Base-by-base conservation (phyloP, 2,113 vertebrate species). In the Actenoides lindsayi region DNA sequence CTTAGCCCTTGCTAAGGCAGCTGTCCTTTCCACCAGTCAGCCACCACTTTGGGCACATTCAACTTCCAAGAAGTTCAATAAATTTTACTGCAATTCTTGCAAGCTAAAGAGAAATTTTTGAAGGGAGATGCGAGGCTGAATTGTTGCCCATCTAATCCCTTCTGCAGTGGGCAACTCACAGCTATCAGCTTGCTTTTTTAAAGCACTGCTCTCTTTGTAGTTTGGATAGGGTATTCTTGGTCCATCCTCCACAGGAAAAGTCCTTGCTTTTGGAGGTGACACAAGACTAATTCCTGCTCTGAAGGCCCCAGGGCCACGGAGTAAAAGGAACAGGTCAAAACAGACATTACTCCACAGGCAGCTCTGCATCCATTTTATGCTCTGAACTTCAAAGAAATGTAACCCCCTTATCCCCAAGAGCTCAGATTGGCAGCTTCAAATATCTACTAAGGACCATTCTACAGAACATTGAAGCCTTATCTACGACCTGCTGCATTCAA, bases 341-440 rank as follows among this genome's bases (percentile, higher is more conserved):
- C 48, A 23, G 14, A 17, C 39, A 2, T 64, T 41, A 23, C 31
- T 64, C 63, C 57, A 16, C 33, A 46, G 57, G 23, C 59, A 79
- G 39, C 39, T 74, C 59, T 25, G 31, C 24, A 13, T 27, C 25
- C 48, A 6, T 56, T n/a, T n/a, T 9, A 31, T 0, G 0, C 35
- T 56, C n/a, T 62, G 15, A 86, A 35, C 62, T 39, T 57, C 27
- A 39, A 35, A 62, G 37, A 39, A 48, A 13, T 2, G 2, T 18
- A 15, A 39, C 2, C 8, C 9, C n/a, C 28, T 67, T 13, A 31
- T n/a, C 24, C 53, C 35, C 57, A 20, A 13, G 33, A 30, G 6
- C 41, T 64, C 69, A 41, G 69, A 54, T 35, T 11, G 53, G 7
- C 51, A 67, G 51, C 65, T 54, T 75, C 51, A 31, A 5, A n/a